Base-by-base conservation (phyloP, 2,797 vertebrate genomes). In the Coregonus suidteri region DNA sequence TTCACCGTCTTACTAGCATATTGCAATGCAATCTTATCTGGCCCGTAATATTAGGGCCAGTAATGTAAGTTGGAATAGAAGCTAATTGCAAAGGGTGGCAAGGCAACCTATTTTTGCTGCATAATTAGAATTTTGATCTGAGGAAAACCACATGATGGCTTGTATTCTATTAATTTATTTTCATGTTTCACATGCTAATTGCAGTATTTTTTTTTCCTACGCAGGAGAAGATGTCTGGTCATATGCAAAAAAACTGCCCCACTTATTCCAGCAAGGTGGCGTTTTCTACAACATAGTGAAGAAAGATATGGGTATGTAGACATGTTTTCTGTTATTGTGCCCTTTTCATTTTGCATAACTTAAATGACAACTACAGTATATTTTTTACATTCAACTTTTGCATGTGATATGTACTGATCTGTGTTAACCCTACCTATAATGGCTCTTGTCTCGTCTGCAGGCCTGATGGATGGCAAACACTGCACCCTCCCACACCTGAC, bases 281-380 rank as follows among this genome's bases (percentile, higher is more conserved):
- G 96, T 99, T 56, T 99, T 99, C 93, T 99, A 98, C 94, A 99
- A 97, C 91, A 99, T 98, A 67, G 98, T 99, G 87, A 98, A 97
- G 95, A 99, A 99, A 93, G 98, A 99, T 86, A 98, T 97, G 95
- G 98, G 98, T 99, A 95, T 3, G 87, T 83, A 11, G 37, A 0
- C 51, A 11, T 66, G 1, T 64, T 20, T 68, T 74, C 9, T 47
- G 41, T 47, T 47, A 15, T 68, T 6, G 11, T n/a, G 20, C 9
- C 11, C 41, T 47, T 47, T 47, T 9, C 41, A 47, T 13, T 47
- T 47, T 47, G 41, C 41, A 47, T 47, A 47, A 47, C 41, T 47
- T 13, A 47, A 47, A 47, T 13, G 41, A 47, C 9, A 47, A 47
- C 41, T 47, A 13, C 41, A 13, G 41, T 47, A 47, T 47, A 13